phyloP scores from a whole-genome alignment of 2,888 invertebrate species.

The Gastracanthus pulcherrimus region DNA sequence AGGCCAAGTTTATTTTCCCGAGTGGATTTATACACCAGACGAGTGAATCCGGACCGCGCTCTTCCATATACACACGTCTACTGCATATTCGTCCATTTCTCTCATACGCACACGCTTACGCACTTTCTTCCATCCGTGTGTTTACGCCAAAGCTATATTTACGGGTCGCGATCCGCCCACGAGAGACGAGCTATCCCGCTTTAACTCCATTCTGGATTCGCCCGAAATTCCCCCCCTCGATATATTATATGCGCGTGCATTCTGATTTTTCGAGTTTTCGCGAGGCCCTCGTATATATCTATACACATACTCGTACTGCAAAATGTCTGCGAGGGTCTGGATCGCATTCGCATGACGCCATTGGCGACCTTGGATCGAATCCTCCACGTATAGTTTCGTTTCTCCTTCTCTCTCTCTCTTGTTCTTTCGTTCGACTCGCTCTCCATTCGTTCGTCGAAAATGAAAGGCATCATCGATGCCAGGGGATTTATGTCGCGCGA shows the following conservation, averaged over 20 bases:
- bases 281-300: not conserved
- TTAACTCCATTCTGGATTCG: constrained; percentile 25
- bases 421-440: constrained; percentile 8
- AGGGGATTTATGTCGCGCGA: constrained; percentile 50
- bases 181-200: not conserved
- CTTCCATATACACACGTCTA: constrained; percentile 17
- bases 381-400: constrained; percentile 11
- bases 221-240: not conserved
- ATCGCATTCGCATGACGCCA: constrained; percentile 46
- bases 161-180: constrained; percentile 57
- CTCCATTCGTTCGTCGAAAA: constrained; percentile 50
- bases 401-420: constrained; percentile 13
- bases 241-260: not conserved
- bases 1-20: constrained; percentile 51
- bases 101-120: not conserved
- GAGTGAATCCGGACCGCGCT: constrained; percentile 41
- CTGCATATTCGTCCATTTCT: not conserved
- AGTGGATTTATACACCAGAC: constrained; percentile 38
- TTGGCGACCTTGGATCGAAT: constrained; percentile 48
- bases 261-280: constrained; percentile 11
- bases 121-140: not conserved
- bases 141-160: constrained; percentile 59
- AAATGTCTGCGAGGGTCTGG: not conserved
- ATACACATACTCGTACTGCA: not conserved
- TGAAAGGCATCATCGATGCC: constrained; percentile 51